A percentile compares a stretch with the other conserved stretches of the same genome.
These are phyloP conservation scores for Mesochorus sp. DNA, from an alignment of 2,888 invertebrate species.

Conservation along the genomic window DNA sequence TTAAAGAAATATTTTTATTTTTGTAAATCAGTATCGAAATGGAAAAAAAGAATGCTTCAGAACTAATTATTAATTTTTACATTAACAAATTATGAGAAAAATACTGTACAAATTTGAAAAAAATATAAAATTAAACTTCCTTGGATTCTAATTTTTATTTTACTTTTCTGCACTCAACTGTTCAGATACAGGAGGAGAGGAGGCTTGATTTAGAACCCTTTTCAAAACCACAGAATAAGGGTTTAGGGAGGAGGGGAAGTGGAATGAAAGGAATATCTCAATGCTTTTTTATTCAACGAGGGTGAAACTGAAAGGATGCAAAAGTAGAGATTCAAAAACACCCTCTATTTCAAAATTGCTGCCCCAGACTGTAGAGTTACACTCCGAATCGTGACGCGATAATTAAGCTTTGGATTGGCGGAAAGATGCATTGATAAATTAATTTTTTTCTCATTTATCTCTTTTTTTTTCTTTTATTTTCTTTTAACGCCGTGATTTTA, in stretches of 20 bases:
- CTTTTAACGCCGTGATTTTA: not conserved
- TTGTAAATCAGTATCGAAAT: no score
- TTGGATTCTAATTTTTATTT: constrained; percentile 42
- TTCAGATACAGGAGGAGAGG: constrained; percentile 23
- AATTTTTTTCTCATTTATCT: not conserved
- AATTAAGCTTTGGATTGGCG: no score
- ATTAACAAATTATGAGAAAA: no score
- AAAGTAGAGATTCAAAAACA: constrained; percentile 8
- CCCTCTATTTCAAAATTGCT: constrained; percentile 19
- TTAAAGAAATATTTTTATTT: no score
- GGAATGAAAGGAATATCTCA: constrained; percentile 29
- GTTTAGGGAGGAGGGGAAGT: not conserved
- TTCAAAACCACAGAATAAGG: constrained; percentile 40
- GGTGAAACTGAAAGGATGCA: constrained; percentile 6
- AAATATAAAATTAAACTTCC: no score
- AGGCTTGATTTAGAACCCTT: constrained; percentile 3
- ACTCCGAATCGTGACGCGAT: no score
- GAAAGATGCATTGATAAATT: no score
- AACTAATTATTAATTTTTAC: no score
- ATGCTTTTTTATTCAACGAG: constrained; percentile 11
- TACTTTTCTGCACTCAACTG: constrained; percentile 38
- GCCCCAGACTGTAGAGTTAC: not conserved
- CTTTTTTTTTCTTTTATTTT: not conserved
- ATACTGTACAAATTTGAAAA: no score
- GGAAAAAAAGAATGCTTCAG: no score